A percentile compares a stretch with the other conserved stretches of the same genome.
Conservation (phyloP, 2,797 vertebrate species). For the Molossus molossus region DNA sequence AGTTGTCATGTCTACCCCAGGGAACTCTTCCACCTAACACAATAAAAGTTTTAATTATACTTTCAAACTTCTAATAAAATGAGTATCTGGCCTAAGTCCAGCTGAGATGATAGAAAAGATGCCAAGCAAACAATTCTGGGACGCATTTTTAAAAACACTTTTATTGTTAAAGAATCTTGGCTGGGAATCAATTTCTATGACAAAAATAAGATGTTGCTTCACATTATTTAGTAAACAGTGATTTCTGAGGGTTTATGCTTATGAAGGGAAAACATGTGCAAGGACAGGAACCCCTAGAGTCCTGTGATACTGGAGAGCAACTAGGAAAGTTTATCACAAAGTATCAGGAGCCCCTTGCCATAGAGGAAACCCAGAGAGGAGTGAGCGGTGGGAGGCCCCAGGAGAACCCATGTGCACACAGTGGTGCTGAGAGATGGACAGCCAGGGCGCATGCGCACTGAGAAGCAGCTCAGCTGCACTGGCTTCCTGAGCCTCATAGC, state of each 20-base stretch:
- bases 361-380: neutral
- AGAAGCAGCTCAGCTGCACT: neutral
- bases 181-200: neutral
- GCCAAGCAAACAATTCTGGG: neutral
- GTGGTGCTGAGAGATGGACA: fast-evolving
- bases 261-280: neutral
- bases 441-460: too few species aligned
- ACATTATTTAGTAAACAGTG: neutral
- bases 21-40: neutral
- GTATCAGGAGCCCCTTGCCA: neutral
- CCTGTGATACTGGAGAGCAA: neutral
- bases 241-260: neutral
- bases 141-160: neutral
- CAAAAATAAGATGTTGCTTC: neutral
- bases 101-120: neutral
- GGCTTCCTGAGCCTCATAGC: too few species aligned
- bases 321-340: neutral
- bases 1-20: neutral
- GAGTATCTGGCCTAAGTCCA: neutral
- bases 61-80: neutral
- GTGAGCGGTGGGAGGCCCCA: too few species aligned
- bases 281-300: neutral
- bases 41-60: neutral
- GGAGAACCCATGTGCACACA: neutral
- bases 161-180: neutral